A percentile compares a stretch with the other conserved stretches of the same genome.
Evolutionary conservation across 53 echinoderm and acorn worm species (phyloP).

Genomic region (Holothuria scabra): DNA sequence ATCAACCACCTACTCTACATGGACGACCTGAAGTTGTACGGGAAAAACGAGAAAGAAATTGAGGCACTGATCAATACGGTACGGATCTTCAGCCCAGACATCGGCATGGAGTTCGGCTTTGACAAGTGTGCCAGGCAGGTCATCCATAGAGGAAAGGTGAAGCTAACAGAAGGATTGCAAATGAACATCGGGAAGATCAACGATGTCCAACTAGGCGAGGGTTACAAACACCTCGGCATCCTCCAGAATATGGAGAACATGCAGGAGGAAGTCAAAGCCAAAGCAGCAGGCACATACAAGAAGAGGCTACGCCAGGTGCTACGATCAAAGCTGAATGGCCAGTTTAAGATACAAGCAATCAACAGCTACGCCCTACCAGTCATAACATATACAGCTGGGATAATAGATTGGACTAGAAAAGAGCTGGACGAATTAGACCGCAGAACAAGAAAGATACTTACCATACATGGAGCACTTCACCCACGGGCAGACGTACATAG

Average conservation of each 20-base stretch:
- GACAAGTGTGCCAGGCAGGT: constrained; percentile 11
- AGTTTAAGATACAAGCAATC: no score
- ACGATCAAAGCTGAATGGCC: no score
- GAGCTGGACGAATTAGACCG: neutral
- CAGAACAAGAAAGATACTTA: neutral
- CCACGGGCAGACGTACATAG: neutral
- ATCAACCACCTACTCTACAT: no score
- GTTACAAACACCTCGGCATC: no score
- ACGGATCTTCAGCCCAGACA: constrained; percentile 27
- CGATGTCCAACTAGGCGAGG: no score
- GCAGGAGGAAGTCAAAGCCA: no score
- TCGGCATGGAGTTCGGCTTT: constrained; percentile 39
- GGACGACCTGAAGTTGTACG: constrained; percentile 3
- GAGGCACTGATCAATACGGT: constrained; percentile 13
- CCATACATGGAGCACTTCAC: neutral
- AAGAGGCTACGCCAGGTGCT: no score
- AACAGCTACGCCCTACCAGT: no score
- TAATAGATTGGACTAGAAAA: neutral
- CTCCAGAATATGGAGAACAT: no score
- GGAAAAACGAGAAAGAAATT: neutral
- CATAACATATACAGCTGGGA: neutral
- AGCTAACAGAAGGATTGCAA: neutral
- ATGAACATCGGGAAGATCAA: neutral
- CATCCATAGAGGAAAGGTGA: neutral
- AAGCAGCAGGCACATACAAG: no score